phyloP scores from a whole-genome alignment of 2,888 invertebrate genomes.

The Drosophila mimetica region DNA sequence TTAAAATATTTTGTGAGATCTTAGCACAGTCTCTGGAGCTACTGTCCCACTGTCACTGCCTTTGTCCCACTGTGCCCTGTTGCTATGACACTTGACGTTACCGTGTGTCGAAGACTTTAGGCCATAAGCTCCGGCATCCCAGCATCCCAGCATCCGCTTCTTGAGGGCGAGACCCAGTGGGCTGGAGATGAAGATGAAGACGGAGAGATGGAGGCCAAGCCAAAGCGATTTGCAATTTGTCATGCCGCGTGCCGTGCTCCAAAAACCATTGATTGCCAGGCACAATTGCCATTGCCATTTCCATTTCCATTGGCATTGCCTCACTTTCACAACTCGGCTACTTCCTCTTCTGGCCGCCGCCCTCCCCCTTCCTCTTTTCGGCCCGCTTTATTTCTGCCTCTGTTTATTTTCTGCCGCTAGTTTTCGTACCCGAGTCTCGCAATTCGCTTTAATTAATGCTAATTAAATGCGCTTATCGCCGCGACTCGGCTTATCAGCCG shows the following conservation, averaged over 20 bases:
- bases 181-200: not conserved
- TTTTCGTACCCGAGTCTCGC: constrained; percentile 34
- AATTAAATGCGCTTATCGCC: constrained; percentile 68
- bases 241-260: constrained; percentile 55
- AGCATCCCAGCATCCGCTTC: constrained; percentile 32
- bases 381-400: not conserved
- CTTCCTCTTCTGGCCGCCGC: no score
- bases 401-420: constrained; percentile 35
- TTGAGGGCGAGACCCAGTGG: constrained; percentile 14
- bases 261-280: constrained; percentile 56
- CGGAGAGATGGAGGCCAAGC: constrained; percentile 13
- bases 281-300: constrained; percentile 52
- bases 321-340: constrained; percentile 59
- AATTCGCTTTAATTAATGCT: constrained; percentile 64
- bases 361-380: not conserved
- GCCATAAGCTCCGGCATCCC: constrained; percentile 32
- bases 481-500: constrained; percentile 50
- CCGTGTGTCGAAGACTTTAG: constrained; percentile 15
- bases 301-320: constrained; percentile 40
- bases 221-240: constrained; percentile 57
- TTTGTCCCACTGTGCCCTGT: constrained; percentile 21
- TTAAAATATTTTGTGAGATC: not conserved
- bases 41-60: not conserved
- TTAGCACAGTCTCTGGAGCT: not conserved
- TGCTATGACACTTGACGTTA: constrained; percentile 51